These are phyloP conservation scores for Acleris sparsana DNA, from an alignment of 2,888 invertebrate genomes.

Conservation along the genomic window DNA sequence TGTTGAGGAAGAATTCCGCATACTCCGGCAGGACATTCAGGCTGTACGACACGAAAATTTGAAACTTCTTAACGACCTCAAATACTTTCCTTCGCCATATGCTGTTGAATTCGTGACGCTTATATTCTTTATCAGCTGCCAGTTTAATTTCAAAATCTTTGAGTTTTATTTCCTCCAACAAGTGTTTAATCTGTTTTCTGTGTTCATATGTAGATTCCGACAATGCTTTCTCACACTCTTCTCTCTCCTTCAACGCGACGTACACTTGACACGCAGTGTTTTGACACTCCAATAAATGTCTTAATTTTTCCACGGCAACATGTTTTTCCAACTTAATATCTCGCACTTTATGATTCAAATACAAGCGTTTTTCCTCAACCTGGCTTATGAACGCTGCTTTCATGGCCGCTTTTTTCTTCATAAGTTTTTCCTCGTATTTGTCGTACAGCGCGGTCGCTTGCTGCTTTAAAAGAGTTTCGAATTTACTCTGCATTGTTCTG, in stretches of 20 bases:
- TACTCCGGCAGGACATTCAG: constrained; percentile 67
- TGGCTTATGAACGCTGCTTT: constrained; percentile 58
- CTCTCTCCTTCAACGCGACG: constrained; percentile 71
- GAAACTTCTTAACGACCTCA: constrained; percentile 69
- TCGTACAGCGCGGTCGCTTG: constrained; percentile 65
- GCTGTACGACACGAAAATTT: constrained; percentile 67
- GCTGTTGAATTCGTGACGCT: constrained; percentile 52
- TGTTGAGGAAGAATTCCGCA: constrained; percentile 72
- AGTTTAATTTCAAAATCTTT: constrained; percentile 61
- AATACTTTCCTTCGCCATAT: constrained; percentile 71
- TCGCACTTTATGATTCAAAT: constrained; percentile 54
- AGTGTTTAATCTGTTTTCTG: constrained; percentile 56
- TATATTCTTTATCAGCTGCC: constrained; percentile 56
- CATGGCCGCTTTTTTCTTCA: constrained; percentile 51
- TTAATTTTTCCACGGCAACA: constrained; percentile 62
- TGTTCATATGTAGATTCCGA: constrained; percentile 54
- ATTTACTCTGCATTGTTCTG: constrained; percentile 57
- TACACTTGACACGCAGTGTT: constrained; percentile 76
- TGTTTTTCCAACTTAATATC: constrained; percentile 71
- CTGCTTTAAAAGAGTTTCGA: constrained; percentile 52
- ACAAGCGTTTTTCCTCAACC: constrained; percentile 49
- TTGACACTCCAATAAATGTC: constrained; percentile 63
- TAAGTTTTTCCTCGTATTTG: constrained; percentile 54
- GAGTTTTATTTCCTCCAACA: constrained; percentile 53
- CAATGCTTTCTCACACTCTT: constrained; percentile 59